Evolutionary conservation across 2,888 invertebrate genomes (phyloP).

Genomic region (Tupiocoris notatus): DNA sequence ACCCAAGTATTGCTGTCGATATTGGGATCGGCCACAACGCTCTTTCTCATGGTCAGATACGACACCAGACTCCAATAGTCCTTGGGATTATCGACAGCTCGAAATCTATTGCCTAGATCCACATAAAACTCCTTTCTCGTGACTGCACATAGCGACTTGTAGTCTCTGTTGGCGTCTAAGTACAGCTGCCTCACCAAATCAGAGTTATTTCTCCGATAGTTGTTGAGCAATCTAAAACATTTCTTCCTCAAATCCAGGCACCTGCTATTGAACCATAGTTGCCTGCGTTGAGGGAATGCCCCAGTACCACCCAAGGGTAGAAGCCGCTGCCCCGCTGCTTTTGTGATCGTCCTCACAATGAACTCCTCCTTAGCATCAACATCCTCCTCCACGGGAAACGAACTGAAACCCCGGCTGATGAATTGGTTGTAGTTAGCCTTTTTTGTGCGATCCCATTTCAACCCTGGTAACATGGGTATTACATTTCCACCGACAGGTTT

Average conservation of each 20-base stretch:
- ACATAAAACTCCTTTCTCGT: not conserved
- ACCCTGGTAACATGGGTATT: not conserved
- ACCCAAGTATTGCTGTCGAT: not conserved
- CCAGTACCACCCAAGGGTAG: not conserved
- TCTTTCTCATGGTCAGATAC: not conserved
- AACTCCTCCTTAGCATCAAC: not conserved
- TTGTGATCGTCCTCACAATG: not conserved
- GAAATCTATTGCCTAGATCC: not conserved
- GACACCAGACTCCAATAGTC: not conserved
- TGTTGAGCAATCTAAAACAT: not conserved
- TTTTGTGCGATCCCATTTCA: not conserved
- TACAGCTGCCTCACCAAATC: not conserved
- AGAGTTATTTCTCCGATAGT: not conserved
- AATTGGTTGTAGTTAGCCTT: not conserved
- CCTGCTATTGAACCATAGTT: not conserved
- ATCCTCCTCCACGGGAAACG: not conserved
- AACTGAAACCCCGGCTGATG: not conserved
- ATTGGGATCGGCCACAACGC: not conserved
- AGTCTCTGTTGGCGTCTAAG: not conserved
- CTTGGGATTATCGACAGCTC: not conserved
- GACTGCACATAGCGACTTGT: not conserved
- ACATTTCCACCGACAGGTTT: not conserved
- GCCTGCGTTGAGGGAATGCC: no score
- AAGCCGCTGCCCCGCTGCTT: not conserved
- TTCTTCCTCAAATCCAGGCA: not conserved